These are phyloP conservation scores for Acanthosepion pharaonis DNA, from an alignment of 2,888 invertebrate species.

Conservation along the genomic window DNA sequence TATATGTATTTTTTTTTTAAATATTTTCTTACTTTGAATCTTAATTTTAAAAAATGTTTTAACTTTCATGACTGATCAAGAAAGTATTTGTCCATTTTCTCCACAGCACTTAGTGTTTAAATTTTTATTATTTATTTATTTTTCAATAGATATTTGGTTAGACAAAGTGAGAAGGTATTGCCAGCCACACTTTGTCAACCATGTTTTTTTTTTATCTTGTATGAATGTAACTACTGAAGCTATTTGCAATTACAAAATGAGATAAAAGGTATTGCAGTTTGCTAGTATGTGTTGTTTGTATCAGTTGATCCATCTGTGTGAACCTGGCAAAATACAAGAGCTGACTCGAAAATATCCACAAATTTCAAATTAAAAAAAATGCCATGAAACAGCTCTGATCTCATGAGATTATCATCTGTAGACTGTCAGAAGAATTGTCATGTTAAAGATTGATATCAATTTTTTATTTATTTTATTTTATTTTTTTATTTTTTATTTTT, in stretches of 20 bases:
- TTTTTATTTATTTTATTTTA: too few species aligned
- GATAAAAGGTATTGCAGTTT: neutral
- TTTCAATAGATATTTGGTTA: neutral
- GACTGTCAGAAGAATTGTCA: too few species aligned
- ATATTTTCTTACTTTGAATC: conserved; percentile 13
- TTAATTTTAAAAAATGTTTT: neutral
- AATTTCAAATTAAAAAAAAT: neutral
- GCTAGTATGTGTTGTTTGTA: neutral
- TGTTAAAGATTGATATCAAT: neutral
- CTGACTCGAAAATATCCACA: neutral
- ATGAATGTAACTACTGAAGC: neutral
- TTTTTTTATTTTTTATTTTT: too few species aligned
- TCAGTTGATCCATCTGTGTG: neutral
- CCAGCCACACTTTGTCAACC: neutral
- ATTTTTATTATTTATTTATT: neutral
- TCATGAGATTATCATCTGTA: neutral
- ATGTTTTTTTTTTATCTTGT: neutral
- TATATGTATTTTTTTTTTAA: neutral
- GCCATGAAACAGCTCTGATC: neutral
- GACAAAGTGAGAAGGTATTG: neutral
- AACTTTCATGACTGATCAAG: too few species aligned
- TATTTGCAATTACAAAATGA: neutral
- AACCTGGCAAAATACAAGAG: neutral
- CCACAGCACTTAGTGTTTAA: neutral
- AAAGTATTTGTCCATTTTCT: neutral